Percentiles rank a stretch among this genome's conserved stretches.
These are phyloP conservation scores for Xanthorhoe spadicearia DNA, from an alignment of 2,888 invertebrate genomes.

Conservation along the genomic window DNA sequence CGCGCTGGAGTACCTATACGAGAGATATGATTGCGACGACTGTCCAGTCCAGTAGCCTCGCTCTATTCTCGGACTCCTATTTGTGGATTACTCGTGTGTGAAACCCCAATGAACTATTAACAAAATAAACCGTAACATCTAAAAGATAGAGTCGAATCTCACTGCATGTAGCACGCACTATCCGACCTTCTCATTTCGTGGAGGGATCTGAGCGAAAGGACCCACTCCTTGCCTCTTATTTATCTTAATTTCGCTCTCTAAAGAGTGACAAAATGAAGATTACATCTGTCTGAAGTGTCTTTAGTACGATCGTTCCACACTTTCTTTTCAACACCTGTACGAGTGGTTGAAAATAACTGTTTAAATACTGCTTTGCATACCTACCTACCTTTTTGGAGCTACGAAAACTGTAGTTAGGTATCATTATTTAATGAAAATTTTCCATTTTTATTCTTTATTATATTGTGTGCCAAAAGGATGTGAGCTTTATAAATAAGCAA, in stretches of 20 bases:
- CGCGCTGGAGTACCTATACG: slow-evolving; percentile 41
- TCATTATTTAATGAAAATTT: not conserved
- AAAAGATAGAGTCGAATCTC: slow-evolving; percentile 61
- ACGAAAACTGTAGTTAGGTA: not conserved
- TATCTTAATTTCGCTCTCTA: slow-evolving; percentile 79
- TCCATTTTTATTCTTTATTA: not conserved
- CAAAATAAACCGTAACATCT: slow-evolving; percentile 65
- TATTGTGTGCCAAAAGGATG: slow-evolving; percentile 8
- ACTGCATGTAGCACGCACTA: slow-evolving; percentile 39
- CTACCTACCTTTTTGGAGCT: not conserved
- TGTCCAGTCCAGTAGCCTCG: slow-evolving; percentile 83
- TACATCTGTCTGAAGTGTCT: slow-evolving; percentile 66
- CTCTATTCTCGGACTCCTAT: slow-evolving; percentile 83
- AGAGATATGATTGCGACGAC: slow-evolving; percentile 76
- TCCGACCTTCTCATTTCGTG: slow-evolving; percentile 59
- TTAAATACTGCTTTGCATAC: slow-evolving; percentile 24
- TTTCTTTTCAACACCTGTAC: slow-evolving; percentile 30
- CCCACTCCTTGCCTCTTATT: slow-evolving; percentile 78
- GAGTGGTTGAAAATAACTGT: slow-evolving; percentile 29
- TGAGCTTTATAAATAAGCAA: slow-evolving; percentile 47
- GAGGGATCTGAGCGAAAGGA: slow-evolving; percentile 70
- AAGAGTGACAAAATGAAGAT: slow-evolving; percentile 76
- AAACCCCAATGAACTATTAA: slow-evolving; percentile 60
- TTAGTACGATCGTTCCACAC: slow-evolving; percentile 36
- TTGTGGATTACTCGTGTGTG: slow-evolving; percentile 79